Evolutionary conservation across 2,888 invertebrate genomes (phyloP), one percentile per base, ranked within the genome.

Genomic region (Caenorhabditis sinica): DNA sequence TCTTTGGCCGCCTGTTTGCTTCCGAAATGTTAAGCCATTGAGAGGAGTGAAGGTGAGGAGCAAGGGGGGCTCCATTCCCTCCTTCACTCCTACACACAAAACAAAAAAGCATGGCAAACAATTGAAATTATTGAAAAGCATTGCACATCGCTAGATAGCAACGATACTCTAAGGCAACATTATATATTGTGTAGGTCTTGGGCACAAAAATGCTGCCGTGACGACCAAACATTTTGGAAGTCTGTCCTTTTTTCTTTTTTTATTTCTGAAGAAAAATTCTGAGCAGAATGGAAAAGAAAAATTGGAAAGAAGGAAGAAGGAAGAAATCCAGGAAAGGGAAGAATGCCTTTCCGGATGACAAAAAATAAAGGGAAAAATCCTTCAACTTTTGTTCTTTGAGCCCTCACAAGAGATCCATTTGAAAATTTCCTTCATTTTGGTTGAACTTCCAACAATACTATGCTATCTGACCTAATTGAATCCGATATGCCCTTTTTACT

Each of bases 21-120:
- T 71, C 82, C 82, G 75, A 82, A 82, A 82, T 82, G 82, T 82
- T 82, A 82, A 82, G 82, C 82, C 82, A 82, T 76, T 82, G 82
- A 76, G 82, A 82, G 71, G 58, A 75, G 51, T 28, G 49, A 49
- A 49, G 56, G 56, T 61, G 30, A 60, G 40, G n/a, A 28, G 51
- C n/a, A 15, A 20, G 51, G 30, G 11, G 49, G 65, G 51, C 68
- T 68, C 61, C 43, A 49, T 58, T 68, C 63, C 61, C 56, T 43
- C 40, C 13, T 65, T 36, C 43, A 25, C 58, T 60, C 28, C 65
- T 72, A 72, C 80, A 33, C 80, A 80, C 80, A 51, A 80, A 80
- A 80, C 80, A 80, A 80, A 80, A 72, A 80, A 72, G 72, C 80
- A 80, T 80, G 72, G 80, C 80, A 80, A 80, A 80, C 80, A 80